Percentiles rank a stretch among this genome's conserved stretches.
These are phyloP conservation scores for Acanthopagrus latus DNA, from an alignment of 2,797 vertebrate genomes.

Conservation along the genomic window DNA sequence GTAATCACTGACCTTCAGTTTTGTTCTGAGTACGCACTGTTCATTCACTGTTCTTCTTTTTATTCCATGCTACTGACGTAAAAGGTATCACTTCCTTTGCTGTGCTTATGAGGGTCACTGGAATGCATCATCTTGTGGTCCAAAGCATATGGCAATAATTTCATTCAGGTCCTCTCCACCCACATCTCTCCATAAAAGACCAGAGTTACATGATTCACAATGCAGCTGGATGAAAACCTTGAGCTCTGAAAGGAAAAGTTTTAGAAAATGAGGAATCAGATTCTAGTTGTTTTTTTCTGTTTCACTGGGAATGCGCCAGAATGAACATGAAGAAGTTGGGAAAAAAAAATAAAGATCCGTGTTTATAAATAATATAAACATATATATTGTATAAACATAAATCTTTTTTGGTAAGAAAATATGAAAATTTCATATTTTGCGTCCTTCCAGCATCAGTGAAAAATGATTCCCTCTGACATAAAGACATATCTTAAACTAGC, in stretches of 20 bases:
- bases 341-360: not conserved
- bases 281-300: not conserved
- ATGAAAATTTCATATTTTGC: not conserved
- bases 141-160: not conserved
- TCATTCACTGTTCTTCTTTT: not conserved
- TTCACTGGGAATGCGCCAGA: not conserved
- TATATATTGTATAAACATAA: too few relatives aligned
- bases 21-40: not conserved
- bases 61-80: not conserved
- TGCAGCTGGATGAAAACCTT: slow-evolving; percentile 31
- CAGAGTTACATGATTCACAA: slow-evolving; percentile 15
- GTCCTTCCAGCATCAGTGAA: not conserved
- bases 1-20: not conserved
- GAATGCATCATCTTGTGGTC: slow-evolving; percentile 22
- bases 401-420: not conserved
- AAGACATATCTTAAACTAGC: not conserved
- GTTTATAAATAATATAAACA: too few relatives aligned
- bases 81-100: not conserved
- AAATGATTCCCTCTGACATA: not conserved
- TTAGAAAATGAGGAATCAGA: not conserved
- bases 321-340: not conserved
- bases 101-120: slow-evolving; percentile 16
- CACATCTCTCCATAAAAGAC: slow-evolving; percentile 12
- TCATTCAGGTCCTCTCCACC: slow-evolving; percentile 33
- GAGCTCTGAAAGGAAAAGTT: slow-evolving; percentile 11